Conservation (phyloP, 2,113 vertebrate genomes). For the Eudyptes chrysolophus region DNA sequence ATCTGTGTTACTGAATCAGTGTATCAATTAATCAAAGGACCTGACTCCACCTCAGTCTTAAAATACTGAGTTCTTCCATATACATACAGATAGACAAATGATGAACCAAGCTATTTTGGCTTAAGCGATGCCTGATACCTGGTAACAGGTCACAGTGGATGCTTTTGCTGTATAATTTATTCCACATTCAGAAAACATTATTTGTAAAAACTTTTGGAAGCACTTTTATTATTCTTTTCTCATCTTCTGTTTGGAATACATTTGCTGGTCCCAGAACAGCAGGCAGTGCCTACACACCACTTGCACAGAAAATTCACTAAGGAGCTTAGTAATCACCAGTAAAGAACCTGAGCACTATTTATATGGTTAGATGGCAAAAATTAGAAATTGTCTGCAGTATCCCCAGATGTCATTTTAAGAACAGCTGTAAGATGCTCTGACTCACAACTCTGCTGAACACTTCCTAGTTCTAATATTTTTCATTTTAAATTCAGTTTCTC, state of each 20-base stretch:
- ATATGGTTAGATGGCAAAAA: neutral
- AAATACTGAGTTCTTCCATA: neutral
- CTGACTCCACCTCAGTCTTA: neutral
- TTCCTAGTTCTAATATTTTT: neutral
- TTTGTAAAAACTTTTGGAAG: neutral
- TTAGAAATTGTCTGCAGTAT: neutral
- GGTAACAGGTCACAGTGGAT: neutral
- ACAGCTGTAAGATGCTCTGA: neutral
- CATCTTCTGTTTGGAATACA: neutral
- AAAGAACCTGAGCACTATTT: neutral
- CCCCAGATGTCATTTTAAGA: neutral
- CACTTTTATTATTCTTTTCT: neutral
- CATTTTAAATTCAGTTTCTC: neutral
- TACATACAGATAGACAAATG: fast-evolving
- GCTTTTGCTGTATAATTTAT: neutral
- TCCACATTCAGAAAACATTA: neutral
- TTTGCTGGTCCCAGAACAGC: neutral
- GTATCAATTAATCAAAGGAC: neutral
- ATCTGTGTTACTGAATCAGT: neutral
- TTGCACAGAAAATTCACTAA: neutral
- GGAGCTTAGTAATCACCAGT: neutral
- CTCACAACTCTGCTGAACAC: neutral
- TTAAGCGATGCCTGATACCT: neutral
- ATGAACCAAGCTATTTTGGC: neutral
- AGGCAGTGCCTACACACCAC: neutral